Evolutionary conservation across 1,140 invertebrate species (phyloP).

Genomic region (Epicauta chinensis): DNA sequence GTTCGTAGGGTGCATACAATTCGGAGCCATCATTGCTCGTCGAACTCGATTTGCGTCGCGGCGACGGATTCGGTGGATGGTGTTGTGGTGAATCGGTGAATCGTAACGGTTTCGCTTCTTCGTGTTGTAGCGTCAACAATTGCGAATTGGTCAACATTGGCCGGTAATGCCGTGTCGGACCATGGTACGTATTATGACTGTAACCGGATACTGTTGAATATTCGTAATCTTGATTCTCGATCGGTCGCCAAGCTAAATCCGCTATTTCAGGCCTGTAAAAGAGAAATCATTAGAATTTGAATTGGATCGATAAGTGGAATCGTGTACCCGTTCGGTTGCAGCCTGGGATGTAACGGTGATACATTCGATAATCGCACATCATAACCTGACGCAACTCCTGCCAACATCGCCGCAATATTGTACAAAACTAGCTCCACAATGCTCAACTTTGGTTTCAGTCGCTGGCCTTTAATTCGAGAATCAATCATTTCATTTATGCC

Average conservation of each 20-base stretch:
- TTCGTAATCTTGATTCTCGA: slow-evolving; percentile 46
- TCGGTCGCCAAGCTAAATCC: slow-evolving; percentile 35
- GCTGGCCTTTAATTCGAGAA: slow-evolving; percentile 44
- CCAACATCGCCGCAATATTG: slow-evolving; percentile 85
- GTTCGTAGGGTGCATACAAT: slow-evolving; percentile 44
- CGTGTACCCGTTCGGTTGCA: slow-evolving; percentile 58
- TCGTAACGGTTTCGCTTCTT: slow-evolving; percentile 58
- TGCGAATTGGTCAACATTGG: slow-evolving; percentile 51
- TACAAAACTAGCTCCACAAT: slow-evolving; percentile 79
- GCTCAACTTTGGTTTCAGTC: slow-evolving; percentile 60
- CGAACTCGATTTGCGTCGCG: slow-evolving; percentile 60
- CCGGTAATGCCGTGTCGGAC: slow-evolving; percentile 70
- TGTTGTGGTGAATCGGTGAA: slow-evolving; percentile 75
- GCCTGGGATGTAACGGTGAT: slow-evolving; percentile 71
- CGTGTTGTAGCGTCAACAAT: slow-evolving; percentile 43
- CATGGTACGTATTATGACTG: slow-evolving; percentile 87
- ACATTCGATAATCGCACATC: slow-evolving; percentile 84
- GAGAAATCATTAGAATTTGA: slow-evolving; percentile 2
- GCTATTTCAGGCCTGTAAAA: slow-evolving; percentile 32
- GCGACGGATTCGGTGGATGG: slow-evolving; percentile 62
- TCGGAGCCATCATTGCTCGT: slow-evolving; percentile 58
- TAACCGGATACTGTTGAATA: slow-evolving; percentile 55
- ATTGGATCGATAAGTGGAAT: neutral
- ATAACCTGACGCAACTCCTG: slow-evolving; percentile 82
- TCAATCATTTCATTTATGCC: too few relatives aligned